A percentile compares a stretch with the other conserved stretches of the same genome.
Evolutionary conservation across 2,888 invertebrate genomes (phyloP).

Genomic region (Trissonchulus latispiculum): DNA sequence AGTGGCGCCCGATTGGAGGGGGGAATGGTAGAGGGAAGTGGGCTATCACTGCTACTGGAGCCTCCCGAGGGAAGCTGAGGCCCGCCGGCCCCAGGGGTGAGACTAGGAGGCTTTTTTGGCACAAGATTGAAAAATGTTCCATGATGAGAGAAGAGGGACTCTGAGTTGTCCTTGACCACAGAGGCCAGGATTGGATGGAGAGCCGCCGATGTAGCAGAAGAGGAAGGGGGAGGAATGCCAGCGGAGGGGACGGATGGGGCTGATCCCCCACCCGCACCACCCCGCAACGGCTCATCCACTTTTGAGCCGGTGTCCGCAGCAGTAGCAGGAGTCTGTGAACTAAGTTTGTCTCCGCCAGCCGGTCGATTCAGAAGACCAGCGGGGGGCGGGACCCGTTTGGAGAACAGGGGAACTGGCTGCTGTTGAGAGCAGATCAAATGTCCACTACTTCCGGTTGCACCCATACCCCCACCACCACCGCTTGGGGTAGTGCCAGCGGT

Average conservation of each 20-base stretch:
- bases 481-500: too few relatives aligned
- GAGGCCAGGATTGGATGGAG: neutral
- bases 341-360: neutral
- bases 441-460: too few relatives aligned
- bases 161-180: neutral
- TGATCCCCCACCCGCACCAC: neutral
- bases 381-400: neutral
- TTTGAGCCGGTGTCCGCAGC: neutral
- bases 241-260: neutral
- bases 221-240: neutral
- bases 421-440: too few relatives aligned
- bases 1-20: too few relatives aligned
- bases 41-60: too few relatives aligned
- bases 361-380: neutral
- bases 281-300: too few relatives aligned
- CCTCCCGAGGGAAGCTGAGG: too few relatives aligned
- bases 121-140: neutral
- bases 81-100: too few relatives aligned
- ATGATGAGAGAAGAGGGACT: neutral
- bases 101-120: too few relatives aligned
- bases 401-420: neutral
- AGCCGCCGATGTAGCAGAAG: neutral
- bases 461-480: too few relatives aligned
- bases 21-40: too few relatives aligned
- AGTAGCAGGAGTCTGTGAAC: neutral